Evolutionary conservation across 2,888 invertebrate genomes (phyloP).

Genomic region (Sipha maydis): DNA sequence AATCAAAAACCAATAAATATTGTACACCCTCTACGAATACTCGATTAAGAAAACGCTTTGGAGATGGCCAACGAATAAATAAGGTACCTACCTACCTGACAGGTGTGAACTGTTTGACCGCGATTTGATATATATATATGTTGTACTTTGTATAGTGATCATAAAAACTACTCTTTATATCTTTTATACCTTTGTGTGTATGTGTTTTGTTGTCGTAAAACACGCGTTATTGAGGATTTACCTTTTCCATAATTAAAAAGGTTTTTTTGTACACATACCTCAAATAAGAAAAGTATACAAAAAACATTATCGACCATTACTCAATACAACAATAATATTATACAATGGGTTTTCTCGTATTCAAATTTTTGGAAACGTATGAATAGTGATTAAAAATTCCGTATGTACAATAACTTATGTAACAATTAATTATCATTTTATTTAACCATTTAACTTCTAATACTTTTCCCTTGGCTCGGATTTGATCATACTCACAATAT

Average conservation of each 20-base stretch:
- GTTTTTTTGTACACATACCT: slow-evolving; percentile 12
- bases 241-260: slow-evolving; percentile 49
- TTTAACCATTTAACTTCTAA: too few species aligned
- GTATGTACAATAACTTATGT: too few species aligned
- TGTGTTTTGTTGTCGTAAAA: slow-evolving; percentile 5
- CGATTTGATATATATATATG: slow-evolving; percentile 45
- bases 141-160: slow-evolving; percentile 30
- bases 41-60: slow-evolving; percentile 2
- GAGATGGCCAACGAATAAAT: slow-evolving; percentile 2
- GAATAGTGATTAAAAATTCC: neutral
- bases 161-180: slow-evolving; percentile 41
- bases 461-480: too few species aligned
- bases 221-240: slow-evolving; percentile 29
- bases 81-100: slow-evolving; percentile 30
- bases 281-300: neutral
- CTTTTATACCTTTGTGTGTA: slow-evolving; percentile 26
- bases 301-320: slow-evolving; percentile 3
- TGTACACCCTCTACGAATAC: neutral
- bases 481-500: too few species aligned
- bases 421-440: too few species aligned
- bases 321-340: neutral
- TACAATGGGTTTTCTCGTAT: neutral
- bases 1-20: slow-evolving; percentile 50
- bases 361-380: neutral
- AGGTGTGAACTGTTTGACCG: slow-evolving; percentile 53